Percentiles rank a stretch among this genome's conserved stretches.
Conservation (phyloP, 2,888 invertebrate species). For the Sepioteuthis lessoniana region DNA sequence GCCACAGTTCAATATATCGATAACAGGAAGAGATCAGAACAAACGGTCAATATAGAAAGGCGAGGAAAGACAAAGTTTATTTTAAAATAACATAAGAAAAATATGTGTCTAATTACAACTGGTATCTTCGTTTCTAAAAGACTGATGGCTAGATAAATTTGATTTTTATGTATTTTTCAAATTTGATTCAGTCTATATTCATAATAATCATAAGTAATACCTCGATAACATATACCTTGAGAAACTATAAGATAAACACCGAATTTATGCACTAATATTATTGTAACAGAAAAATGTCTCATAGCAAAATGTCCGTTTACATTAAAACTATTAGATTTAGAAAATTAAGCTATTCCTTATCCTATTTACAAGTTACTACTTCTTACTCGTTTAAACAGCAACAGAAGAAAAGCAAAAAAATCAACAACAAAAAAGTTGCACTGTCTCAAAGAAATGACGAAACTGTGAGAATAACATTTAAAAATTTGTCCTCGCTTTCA, state of each 20-base stretch:
- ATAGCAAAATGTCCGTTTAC: too few relatives aligned
- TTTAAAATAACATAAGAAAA: not conserved
- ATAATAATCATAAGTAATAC: not conserved
- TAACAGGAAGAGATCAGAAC: not conserved
- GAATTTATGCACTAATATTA: too few relatives aligned
- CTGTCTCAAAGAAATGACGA: too few relatives aligned
- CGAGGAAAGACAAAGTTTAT: not conserved
- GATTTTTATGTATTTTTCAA: not conserved
- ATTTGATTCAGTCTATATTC: not conserved
- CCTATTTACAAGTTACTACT: not conserved
- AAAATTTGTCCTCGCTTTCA: too few relatives aligned
- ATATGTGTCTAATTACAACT: not conserved
- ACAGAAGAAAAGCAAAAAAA: too few relatives aligned
- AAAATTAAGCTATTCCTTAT: not conserved
- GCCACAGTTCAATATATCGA: not conserved
- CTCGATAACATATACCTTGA: not conserved
- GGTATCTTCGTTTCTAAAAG: not conserved
- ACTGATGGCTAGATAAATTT: not conserved
- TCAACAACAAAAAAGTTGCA: too few relatives aligned
- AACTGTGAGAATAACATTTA: too few relatives aligned
- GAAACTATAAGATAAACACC: too few relatives aligned
- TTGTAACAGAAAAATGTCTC: too few relatives aligned
- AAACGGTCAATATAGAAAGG: not conserved
- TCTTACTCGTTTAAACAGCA: too few relatives aligned
- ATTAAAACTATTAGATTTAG: too few relatives aligned